Conservation (phyloP, 2,888 invertebrate species). For the Agrilus cyanescens region DNA sequence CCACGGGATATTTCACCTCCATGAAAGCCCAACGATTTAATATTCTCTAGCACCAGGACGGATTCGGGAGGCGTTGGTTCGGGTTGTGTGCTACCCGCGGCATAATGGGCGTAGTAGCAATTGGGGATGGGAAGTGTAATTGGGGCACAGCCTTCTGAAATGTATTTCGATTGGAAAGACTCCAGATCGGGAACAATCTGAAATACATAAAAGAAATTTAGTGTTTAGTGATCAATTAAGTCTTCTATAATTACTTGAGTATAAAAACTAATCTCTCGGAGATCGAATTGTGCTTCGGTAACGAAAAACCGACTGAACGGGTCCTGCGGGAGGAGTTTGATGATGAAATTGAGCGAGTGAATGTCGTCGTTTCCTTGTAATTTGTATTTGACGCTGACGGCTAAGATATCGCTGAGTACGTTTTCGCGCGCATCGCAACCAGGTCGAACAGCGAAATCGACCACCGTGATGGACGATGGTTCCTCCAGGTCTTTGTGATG, state of each 20-base stretch:
- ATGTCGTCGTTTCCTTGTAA: conserved; percentile 25
- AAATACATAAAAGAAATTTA: conserved; percentile 16
- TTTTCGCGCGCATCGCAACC: conserved; percentile 57
- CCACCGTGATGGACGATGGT: conserved; percentile 30
- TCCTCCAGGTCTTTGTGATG: conserved; percentile 34
- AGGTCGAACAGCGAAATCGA: conserved; percentile 42
- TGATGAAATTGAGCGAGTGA: conserved; percentile 44
- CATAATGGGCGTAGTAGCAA: conserved; percentile 55
- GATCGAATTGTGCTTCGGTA: conserved; percentile 71
- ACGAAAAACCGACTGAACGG: conserved; percentile 71
- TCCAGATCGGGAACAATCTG: conserved; percentile 61
- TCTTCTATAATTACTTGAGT: conserved; percentile 48
- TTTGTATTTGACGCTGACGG: conserved; percentile 59
- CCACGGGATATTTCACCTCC: conserved; percentile 60
- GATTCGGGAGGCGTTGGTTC: conserved; percentile 45
- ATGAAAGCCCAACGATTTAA: conserved; percentile 51
- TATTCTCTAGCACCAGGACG: conserved; percentile 63
- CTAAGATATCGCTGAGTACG: conserved; percentile 63
- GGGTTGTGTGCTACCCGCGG: conserved; percentile 34
- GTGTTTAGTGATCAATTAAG: background rate
- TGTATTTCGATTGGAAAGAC: conserved; percentile 42
- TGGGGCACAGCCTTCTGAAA: conserved; percentile 31
- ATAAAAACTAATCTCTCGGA: conserved; percentile 71
- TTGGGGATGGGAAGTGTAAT: conserved; percentile 55
- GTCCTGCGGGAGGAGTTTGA: conserved; percentile 66